These are phyloP conservation scores for Drosophila sturtevanti DNA, from an alignment of 1,140 invertebrate genomes.

Conservation along the genomic window DNA sequence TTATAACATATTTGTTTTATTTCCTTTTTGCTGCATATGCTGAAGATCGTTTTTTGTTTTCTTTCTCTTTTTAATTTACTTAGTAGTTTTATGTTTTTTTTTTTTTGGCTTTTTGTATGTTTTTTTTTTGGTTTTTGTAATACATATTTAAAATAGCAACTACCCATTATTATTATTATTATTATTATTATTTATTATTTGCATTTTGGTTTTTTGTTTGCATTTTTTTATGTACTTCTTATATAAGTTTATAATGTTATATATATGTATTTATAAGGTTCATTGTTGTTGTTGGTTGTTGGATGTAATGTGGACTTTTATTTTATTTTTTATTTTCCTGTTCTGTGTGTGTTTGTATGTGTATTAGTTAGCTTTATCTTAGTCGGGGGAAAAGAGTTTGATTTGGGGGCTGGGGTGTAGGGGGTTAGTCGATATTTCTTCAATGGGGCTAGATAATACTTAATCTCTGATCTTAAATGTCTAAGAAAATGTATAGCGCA, in stretches of 20 bases:
- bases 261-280: conserved; percentile 65
- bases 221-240: conserved; percentile 75
- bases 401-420: not conserved
- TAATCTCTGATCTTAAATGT: conserved; percentile 12
- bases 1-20: conserved; percentile 52
- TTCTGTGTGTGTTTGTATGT: conserved; percentile 20
- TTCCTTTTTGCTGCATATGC: conserved; percentile 43
- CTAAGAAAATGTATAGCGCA: conserved; percentile 54
- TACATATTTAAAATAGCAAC: conserved; percentile 80
- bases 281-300: conserved; percentile 21
- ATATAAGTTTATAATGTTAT: conserved; percentile 48
- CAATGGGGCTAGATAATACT: conserved; percentile 36
- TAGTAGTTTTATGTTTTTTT: conserved; percentile 24
- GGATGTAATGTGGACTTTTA: conserved; percentile 22
- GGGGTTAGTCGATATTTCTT: not conserved
- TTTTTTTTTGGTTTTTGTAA: conserved; percentile 60
- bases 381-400: not conserved
- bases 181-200: not conserved
- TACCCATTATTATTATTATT: conserved; percentile 60
- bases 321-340: conserved; percentile 18
- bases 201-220: conserved; percentile 50
- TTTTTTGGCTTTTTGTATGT: conserved; percentile 28
- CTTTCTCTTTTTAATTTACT: conserved; percentile 17
- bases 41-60: conserved; percentile 42
- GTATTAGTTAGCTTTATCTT: not conserved